phyloP scores from a whole-genome alignment of 2,797 vertebrate species.

The Eulemur albifrons region DNA sequence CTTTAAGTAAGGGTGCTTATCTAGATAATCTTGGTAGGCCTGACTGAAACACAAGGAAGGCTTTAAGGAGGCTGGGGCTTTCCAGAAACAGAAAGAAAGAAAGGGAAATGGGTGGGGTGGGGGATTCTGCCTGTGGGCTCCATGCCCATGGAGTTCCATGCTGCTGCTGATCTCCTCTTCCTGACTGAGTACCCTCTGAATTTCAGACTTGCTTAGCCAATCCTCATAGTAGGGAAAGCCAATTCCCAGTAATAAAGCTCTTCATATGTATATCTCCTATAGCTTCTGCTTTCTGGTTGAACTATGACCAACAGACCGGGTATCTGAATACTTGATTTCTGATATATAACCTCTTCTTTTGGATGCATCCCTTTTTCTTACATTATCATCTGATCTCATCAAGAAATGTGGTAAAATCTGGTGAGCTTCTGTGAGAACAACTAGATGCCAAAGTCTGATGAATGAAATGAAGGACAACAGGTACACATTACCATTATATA shows the following conservation, averaged over 20 bases:
- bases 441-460: neutral
- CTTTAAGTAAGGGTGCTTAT: neutral
- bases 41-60: neutral
- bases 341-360: neutral
- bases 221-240: neutral
- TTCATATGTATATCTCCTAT: too few species aligned
- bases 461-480: neutral
- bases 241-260: neutral
- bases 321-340: neutral
- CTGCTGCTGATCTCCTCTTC: neutral
- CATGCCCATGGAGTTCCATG: neutral
- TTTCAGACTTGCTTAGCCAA: neutral
- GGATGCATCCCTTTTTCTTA: neutral
- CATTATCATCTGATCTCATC: neutral
- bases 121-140: neutral
- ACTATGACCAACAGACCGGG: neutral
- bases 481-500: neutral
- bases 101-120: neutral
- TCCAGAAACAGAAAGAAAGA: neutral
- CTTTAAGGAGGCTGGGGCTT: neutral
- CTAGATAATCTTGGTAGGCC: neutral
- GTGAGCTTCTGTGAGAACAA: neutral
- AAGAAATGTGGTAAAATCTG: neutral
- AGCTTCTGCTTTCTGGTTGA: neutral
- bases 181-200: neutral